Evolutionary conservation across 1,140 invertebrate species (phyloP), one percentile per base, ranked within the genome.

Genomic region (Micrasema longulum): DNA sequence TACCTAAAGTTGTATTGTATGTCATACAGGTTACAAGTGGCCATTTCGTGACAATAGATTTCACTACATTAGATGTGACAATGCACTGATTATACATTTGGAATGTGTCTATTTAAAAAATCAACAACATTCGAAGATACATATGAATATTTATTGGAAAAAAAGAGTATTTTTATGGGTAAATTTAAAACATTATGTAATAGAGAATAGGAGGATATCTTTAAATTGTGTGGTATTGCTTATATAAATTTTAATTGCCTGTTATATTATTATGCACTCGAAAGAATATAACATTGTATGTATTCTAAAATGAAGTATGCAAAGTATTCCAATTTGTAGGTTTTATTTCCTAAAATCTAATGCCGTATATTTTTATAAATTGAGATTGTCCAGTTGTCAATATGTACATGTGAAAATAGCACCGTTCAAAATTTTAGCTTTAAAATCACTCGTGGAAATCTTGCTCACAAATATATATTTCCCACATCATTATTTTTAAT

Each of bases 281-380:
- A n/a, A n/a, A n/a, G n/a, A n/a, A n/a, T n/a, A 4, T 7, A 31
- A 31, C 26, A 31, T 4, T 31, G 26, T 31, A 31, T 7, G 26
- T 31, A 31, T 31, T 4, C 7, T 31, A 31, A 31, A 31, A 31
- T 31, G 2, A 31, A 31, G 26, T 31, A 7, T 7, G 26, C 26
- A 7, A 31, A 31, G 2, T 31, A 2, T 4, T 31, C 26, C 26
- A 7, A 31, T 31, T 4, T 31, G 2, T 31, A 31, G 26, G 26
- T 31, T 31, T 7, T 31, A 31, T 31, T 31, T 31, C 7, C 7
- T 31, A 4, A 31, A 31, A 31, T 53, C 26, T 53, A 12, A 53
- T 71, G 64, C 72, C 53, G 64, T 75, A 75, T 75, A 75, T 75
- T 75, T 75, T 71, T 75, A 57, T 75, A 75, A 75, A 64, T 75